A percentile compares a stretch with the other conserved stretches of the same genome.
These are phyloP conservation scores for Lithosia quadra DNA, from an alignment of 2,888 invertebrate genomes.

Conservation along the genomic window DNA sequence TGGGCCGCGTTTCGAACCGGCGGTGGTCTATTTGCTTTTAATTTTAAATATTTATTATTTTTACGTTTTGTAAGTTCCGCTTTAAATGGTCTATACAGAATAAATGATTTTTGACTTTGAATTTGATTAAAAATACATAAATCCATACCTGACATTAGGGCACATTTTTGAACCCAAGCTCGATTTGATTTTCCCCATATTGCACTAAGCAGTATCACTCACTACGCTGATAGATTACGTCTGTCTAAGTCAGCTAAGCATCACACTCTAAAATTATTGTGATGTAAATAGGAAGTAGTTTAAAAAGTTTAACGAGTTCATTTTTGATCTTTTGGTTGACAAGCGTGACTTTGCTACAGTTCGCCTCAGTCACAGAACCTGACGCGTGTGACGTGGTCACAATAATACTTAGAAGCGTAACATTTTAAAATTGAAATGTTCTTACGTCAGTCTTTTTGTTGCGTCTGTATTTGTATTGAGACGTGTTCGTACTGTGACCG, in stretches of 20 bases:
- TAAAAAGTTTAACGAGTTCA: background rate
- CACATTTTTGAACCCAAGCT: constrained; percentile 13
- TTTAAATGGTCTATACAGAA: too few species aligned
- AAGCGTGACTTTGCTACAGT: background rate
- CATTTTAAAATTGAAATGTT: background rate
- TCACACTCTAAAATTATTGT: constrained; percentile 9
- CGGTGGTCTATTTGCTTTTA: too few species aligned
- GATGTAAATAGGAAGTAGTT: constrained; percentile 14
- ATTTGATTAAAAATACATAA: background rate
- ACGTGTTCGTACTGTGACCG: background rate
- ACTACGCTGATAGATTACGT: constrained; percentile 5
- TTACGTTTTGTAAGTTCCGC: too few species aligned
- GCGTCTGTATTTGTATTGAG: background rate
- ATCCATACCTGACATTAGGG: constrained; percentile 9
- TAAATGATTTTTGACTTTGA: too few species aligned
- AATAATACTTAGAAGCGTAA: background rate
- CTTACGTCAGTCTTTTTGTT: background rate
- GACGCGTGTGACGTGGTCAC: constrained; percentile 4
- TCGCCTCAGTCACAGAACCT: background rate
- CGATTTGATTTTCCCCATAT: constrained; percentile 2
- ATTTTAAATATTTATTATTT: too few species aligned
- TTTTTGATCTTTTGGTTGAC: constrained; percentile 4
- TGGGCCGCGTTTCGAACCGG: too few species aligned
- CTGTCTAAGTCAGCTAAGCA: background rate
- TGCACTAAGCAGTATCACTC: background rate